These are phyloP conservation scores for Sycophila texana DNA, from an alignment of 2,888 invertebrate genomes.

Conservation along the genomic window DNA sequence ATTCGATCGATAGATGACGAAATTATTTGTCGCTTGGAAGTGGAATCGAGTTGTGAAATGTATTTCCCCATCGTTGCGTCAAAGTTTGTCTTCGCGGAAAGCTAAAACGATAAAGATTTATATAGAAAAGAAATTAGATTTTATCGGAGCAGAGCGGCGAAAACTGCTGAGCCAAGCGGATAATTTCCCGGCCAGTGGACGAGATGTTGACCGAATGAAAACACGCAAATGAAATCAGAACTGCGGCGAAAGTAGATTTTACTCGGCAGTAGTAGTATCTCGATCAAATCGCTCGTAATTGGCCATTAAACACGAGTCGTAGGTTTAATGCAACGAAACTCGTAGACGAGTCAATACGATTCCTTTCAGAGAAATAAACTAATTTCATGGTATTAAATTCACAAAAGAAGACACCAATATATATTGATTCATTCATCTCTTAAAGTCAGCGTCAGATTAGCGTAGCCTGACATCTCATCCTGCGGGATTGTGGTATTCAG, in stretches of 20 bases:
- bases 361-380: no score
- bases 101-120: conserved; percentile 49
- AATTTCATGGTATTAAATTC: no score
- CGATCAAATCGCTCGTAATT: not conserved
- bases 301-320: conserved; percentile 5
- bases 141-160: conserved; percentile 30
- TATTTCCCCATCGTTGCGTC: conserved; percentile 33
- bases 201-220: conserved; percentile 29
- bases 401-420: no score
- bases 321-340: no score
- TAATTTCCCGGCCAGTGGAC: not conserved
- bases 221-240: conserved; percentile 2
- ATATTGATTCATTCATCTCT: no score
- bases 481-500: conserved; percentile 9
- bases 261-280: not conserved
- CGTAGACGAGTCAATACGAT: no score
- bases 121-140: conserved; percentile 52
- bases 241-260: not conserved
- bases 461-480: not conserved
- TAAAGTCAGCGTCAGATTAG: not conserved
- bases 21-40: conserved; percentile 14
- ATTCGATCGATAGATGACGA: conserved; percentile 23
- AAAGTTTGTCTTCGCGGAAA: conserved; percentile 26
- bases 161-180: conserved; percentile 25
- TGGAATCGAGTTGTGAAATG: conserved; percentile 15